A percentile compares a stretch with the other conserved stretches of the same genome.
Conservation (phyloP, 2,113 vertebrate species). For the Bubo bubo region DNA sequence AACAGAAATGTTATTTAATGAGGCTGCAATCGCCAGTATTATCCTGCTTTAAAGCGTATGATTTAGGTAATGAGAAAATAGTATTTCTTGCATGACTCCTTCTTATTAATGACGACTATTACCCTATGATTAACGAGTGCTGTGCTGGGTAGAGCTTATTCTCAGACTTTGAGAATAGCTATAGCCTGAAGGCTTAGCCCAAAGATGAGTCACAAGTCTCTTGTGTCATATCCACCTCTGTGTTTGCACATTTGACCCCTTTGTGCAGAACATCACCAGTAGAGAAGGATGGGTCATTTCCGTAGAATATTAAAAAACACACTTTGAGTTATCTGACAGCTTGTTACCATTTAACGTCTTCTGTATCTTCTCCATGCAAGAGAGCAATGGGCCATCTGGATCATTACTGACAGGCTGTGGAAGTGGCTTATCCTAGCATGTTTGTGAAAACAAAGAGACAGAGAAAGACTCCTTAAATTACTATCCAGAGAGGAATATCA, state of each 20-base stretch:
- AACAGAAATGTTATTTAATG: background rate
- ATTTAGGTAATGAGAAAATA: background rate
- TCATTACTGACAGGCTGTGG: background rate
- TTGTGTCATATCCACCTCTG: background rate
- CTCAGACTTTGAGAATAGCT: background rate
- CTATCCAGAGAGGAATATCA: background rate
- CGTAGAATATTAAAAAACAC: background rate
- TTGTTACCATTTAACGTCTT: constrained; percentile 77
- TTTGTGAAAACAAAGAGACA: background rate
- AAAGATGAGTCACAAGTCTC: background rate
- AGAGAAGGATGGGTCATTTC: background rate
- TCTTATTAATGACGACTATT: background rate
- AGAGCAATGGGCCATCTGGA: constrained; percentile 54
- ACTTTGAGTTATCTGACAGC: background rate
- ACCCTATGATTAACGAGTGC: background rate
- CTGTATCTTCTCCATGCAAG: constrained; percentile 79
- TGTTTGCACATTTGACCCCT: background rate
- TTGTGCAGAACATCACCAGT: background rate
- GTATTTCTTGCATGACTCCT: background rate
- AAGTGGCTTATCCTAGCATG: constrained; percentile 42
- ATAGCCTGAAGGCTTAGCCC: background rate
- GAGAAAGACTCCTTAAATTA: background rate
- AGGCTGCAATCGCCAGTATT: background rate
- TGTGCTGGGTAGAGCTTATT: background rate
- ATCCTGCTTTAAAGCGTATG: background rate